phyloP scores from a whole-genome alignment of 2,113 vertebrate genomes.

The Labeo rohita region DNA sequence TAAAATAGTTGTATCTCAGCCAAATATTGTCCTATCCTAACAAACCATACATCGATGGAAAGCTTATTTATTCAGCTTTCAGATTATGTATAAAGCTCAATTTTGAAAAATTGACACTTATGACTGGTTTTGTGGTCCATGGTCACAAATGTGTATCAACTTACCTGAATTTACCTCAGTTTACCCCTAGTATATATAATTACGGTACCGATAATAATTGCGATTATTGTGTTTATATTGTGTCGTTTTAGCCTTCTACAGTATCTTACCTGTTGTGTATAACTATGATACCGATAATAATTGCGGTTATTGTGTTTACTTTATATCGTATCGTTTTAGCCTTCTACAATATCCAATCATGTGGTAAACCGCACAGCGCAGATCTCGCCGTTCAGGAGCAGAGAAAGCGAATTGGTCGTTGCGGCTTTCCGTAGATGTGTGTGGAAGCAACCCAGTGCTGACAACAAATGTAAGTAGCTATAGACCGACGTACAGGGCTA shows the following conservation, averaged over 20 bases:
- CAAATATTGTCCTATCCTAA: no score
- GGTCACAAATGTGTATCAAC: background rate
- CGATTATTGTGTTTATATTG: background rate
- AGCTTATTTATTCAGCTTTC: no score
- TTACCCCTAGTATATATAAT: background rate
- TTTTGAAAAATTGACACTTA: no score
- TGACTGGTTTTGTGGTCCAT: no score
- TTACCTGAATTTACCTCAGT: background rate
- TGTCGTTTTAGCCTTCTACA: background rate
- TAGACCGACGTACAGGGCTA: conserved; percentile 33
- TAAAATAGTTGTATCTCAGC: no score
- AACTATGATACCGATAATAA: background rate
- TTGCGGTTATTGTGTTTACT: background rate
- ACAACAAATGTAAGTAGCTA: conserved; percentile 71
- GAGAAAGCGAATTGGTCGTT: conserved; percentile 27
- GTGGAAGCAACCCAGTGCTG: conserved; percentile 59
- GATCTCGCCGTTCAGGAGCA: background rate
- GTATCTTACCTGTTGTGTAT: background rate
- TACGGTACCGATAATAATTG: background rate
- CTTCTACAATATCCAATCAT: background rate
- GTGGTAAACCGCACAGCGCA: background rate
- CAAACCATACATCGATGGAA: no score
- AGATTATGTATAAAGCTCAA: no score
- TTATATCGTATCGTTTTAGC: background rate
- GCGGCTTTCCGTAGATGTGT: conserved; percentile 63